phyloP scores from a whole-genome alignment of 2,888 invertebrate genomes.

The Steinernema hermaphroditum region DNA sequence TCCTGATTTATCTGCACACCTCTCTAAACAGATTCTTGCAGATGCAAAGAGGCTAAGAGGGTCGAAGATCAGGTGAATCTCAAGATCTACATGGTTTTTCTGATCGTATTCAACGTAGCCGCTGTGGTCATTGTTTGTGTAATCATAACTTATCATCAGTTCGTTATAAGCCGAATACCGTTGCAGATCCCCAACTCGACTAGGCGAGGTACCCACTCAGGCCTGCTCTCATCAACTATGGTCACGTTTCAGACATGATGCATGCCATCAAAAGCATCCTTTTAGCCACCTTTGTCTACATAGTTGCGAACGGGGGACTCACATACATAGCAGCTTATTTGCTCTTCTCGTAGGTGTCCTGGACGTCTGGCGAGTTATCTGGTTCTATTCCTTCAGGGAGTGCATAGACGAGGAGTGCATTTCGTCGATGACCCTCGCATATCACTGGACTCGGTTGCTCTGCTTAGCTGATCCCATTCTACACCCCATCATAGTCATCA shows the following conservation, averaged over 20 bases:
- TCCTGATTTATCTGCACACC: background rate
- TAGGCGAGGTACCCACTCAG: background rate
- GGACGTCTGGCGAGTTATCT: no score
- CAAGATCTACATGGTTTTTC: slow-evolving; percentile 17
- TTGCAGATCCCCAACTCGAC: background rate
- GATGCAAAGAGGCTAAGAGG: slow-evolving; percentile 14
- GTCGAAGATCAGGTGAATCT: slow-evolving; percentile 15
- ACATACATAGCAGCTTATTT: slow-evolving; percentile 21
- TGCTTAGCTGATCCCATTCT: slow-evolving; percentile 30
- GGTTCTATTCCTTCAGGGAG: background rate
- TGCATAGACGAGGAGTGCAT: slow-evolving; percentile 22
- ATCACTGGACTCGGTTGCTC: slow-evolving; percentile 31
- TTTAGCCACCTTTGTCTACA: slow-evolving; percentile 10
- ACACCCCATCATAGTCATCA: slow-evolving; percentile 34
- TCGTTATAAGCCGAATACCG: background rate
- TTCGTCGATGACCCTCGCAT: slow-evolving; percentile 17
- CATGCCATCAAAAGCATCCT: slow-evolving; percentile 25
- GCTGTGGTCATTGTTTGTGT: background rate
- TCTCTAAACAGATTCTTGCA: background rate
- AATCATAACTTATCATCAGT: slow-evolving; percentile 8
- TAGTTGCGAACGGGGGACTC: slow-evolving; percentile 20
- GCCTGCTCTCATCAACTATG: no score
- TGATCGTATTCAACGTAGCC: slow-evolving; percentile 7
- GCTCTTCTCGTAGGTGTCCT: background rate
- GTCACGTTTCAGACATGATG: slow-evolving; percentile 27